Conservation (phyloP, 1,140 invertebrate genomes). For the Drosophila equinoxialis region DNA sequence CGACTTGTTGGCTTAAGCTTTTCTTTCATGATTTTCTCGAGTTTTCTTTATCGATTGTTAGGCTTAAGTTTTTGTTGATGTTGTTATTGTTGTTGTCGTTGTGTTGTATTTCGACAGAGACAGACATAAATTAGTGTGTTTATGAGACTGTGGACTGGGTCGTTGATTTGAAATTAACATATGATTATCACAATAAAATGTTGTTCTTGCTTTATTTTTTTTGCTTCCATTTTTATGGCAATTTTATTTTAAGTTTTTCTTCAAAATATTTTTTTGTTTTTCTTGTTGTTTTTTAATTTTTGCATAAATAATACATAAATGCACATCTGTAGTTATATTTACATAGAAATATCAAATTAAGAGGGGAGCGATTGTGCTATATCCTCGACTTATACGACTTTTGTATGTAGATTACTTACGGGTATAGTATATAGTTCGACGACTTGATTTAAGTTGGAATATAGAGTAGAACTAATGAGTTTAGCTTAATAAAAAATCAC, state of each 20-base stretch:
- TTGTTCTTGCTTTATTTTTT: constrained; percentile 32
- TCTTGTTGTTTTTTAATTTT: constrained; percentile 43
- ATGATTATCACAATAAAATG: constrained; percentile 68
- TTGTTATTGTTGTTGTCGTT: constrained; percentile 11
- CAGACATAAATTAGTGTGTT: constrained; percentile 70
- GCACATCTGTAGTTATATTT: constrained; percentile 70
- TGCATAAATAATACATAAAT: constrained; percentile 76
- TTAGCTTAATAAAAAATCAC: neutral
- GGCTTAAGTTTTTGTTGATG: constrained; percentile 24
- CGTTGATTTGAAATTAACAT: constrained; percentile 73
- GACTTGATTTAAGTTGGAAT: neutral
- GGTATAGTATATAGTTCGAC: neutral
- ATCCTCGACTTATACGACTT: neutral
- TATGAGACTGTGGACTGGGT: constrained; percentile 43
- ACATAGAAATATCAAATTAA: constrained; percentile 56
- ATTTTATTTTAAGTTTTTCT: constrained; percentile 26
- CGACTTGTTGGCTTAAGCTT: neutral
- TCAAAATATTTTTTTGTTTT: constrained; percentile 13
- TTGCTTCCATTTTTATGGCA: constrained; percentile 75
- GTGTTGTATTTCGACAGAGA: constrained; percentile 31
- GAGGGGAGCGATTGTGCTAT: neutral
- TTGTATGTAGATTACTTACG: neutral
- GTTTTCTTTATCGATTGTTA: constrained; percentile 6
- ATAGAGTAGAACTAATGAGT: neutral
- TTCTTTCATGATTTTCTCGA: constrained; percentile 1